Evolutionary conservation across 2,797 vertebrate species (phyloP), one percentile per base, ranked within the genome.

Genomic region (Onychomys torridus): DNA sequence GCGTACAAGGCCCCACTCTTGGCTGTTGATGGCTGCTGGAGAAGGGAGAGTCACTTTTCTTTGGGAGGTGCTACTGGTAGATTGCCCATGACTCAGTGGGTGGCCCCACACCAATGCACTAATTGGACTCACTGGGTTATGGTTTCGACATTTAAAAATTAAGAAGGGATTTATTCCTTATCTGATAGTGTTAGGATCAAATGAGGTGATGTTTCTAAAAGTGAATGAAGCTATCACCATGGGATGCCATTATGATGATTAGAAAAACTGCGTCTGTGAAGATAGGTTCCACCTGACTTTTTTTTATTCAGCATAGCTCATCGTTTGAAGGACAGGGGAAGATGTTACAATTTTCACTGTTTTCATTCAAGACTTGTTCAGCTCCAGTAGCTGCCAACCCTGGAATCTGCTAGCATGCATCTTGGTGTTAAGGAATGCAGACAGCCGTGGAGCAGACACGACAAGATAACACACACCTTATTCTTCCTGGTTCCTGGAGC

Each of bases 351-450:
- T 78, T 96, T 93, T 91, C 49, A 86, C 77, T 61, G 75, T 75
- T 96, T 96, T 96, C 78, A 89, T 40, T 95, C 78, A 95, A 78
- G 89, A 94, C 81, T 95, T 90, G 93, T 79, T 88, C 32, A 2
- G 23, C 81, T 90, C 29, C 94, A 94, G 91, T 79, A 61, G 23
- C 73, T 37, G 7, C 46, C 85, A 93, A 91, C 23, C 71, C 82
- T 88, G 91, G 76, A 78, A 93, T 84, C 92, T 76, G 55, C 76
- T 88, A 88, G 92, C 21, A 25, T 13, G 81, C 87, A 76, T 93
- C 73, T 61, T 79, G 69, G 90, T 97, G 82, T 95, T 92, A 96
- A 92, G 61, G 77, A 94, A 95, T 90, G 76, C 93, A 96, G 65
- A 93, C 59, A 97, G 63, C 93, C 8, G 0, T 95, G 78, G 46